These are phyloP conservation scores for Callithrix jacchus DNA, from an alignment of 2,113 vertebrate genomes.

Conservation along the genomic window DNA sequence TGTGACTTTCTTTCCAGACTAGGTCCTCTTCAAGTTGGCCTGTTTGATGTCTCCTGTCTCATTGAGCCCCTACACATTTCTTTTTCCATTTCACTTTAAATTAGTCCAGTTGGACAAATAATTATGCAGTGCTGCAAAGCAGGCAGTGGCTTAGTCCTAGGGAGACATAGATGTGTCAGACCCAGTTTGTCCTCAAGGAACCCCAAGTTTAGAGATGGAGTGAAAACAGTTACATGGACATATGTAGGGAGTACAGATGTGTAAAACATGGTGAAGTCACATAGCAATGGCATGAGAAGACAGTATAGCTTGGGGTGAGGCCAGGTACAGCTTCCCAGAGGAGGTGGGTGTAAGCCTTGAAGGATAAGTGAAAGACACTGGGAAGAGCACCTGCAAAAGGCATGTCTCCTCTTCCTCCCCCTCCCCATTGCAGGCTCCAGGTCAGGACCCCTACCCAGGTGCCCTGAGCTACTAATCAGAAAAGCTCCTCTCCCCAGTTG, in stretches of 20 bases:
- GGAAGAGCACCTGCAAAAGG: not conserved
- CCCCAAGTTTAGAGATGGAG: not conserved
- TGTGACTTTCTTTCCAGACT: not conserved
- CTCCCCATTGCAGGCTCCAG: not conserved
- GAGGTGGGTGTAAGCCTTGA: not conserved
- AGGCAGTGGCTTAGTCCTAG: not conserved
- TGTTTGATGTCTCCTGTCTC: not conserved
- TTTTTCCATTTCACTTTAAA: not conserved
- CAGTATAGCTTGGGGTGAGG: not conserved
- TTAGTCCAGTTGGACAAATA: not conserved
- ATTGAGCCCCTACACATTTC: not conserved
- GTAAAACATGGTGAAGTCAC: not conserved
- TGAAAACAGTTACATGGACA: not conserved
- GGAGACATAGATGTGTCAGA: not conserved
- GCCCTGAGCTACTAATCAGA: not conserved
- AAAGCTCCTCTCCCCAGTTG: not conserved
- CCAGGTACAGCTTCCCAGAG: not conserved
- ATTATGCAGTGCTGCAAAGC: not conserved
- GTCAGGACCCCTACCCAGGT: not conserved
- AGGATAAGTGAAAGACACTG: not conserved
- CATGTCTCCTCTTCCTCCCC: fast-evolving
- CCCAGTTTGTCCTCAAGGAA: not conserved
- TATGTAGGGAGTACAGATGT: fast-evolving
- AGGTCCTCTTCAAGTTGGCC: not conserved
- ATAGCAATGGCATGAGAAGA: fast-evolving